Evolutionary conservation across 1,140 invertebrate species (phyloP).

Genomic region (Aphidius gifuensis): DNA sequence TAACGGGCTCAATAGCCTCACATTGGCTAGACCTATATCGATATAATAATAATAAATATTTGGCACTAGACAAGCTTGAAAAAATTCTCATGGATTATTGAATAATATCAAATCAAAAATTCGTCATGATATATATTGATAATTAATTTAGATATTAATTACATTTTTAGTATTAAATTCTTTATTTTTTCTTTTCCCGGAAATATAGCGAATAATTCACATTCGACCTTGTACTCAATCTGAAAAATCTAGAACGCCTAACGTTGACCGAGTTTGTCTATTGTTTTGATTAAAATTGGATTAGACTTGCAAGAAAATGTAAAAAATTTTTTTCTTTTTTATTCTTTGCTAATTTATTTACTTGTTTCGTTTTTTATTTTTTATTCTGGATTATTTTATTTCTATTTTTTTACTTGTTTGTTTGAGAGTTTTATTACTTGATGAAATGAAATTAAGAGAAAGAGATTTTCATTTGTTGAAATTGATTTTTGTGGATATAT

Average conservation of each 20-base stretch:
- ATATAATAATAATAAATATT: neutral
- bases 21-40: constrained; percentile 12
- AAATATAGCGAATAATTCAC: constrained; percentile 1
- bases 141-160: too few relatives aligned
- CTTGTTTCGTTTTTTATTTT: too few relatives aligned
- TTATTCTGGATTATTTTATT: too few relatives aligned
- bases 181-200: neutral
- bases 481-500: too few relatives aligned
- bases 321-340: neutral
- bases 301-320: constrained; percentile 19
- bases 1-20: constrained; percentile 19
- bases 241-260: neutral
- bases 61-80: neutral
- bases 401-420: too few relatives aligned
- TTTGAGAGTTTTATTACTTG: too few relatives aligned
- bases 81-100: neutral
- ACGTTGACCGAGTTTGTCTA: constrained; percentile 4
- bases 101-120: neutral
- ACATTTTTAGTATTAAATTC: too few relatives aligned
- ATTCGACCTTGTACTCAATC: neutral
- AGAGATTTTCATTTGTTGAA: too few relatives aligned
- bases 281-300: neutral
- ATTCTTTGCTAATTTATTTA: too few relatives aligned
- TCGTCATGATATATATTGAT: too few relatives aligned
- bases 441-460: too few relatives aligned